Evolutionary conservation across 2,888 invertebrate species (phyloP).

Genomic region (Lepidocyrtinus sp.): DNA sequence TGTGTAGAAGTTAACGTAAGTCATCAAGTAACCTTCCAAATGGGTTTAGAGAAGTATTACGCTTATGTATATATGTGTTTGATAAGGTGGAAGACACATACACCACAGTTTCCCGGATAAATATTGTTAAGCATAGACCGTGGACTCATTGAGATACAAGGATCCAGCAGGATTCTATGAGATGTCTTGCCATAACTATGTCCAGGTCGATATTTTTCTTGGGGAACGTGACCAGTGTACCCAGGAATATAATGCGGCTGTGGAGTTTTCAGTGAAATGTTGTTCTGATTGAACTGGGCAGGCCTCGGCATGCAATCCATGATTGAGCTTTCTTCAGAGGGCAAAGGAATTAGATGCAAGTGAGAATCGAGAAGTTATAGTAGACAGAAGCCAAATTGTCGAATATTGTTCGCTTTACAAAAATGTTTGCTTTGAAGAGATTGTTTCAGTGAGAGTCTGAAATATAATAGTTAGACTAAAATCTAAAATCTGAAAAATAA

Average conservation of each 20-base stretch:
- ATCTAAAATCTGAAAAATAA: too few relatives aligned
- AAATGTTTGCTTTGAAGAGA: not conserved
- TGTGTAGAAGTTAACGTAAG: too few relatives aligned
- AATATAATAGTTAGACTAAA: too few relatives aligned
- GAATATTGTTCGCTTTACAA: not conserved
- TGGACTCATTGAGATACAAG: conserved; percentile 68
- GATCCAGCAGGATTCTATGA: conserved; percentile 66
- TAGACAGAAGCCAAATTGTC: not conserved
- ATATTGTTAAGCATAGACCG: conserved; percentile 65
- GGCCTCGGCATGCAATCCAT: conserved; percentile 60
- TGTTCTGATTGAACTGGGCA: conserved; percentile 50
- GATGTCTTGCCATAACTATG: conserved; percentile 67
- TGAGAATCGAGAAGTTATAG: not conserved
- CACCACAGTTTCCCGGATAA: conserved; percentile 64
- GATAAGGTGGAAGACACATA: conserved; percentile 29
- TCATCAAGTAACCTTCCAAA: too few relatives aligned
- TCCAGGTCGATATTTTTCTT: conserved; percentile 65
- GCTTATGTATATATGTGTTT: too few relatives aligned
- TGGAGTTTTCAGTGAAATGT: conserved; percentile 58
- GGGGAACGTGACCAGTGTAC: conserved; percentile 66
- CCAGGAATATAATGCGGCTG: conserved; percentile 68
- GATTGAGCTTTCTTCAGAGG: not conserved
- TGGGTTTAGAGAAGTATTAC: too few relatives aligned
- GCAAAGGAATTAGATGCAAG: not conserved
- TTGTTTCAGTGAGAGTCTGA: too few relatives aligned